These are phyloP conservation scores for Cladopsammia gracilis DNA, from an alignment of 64 coral and sea anemone genomes.

Conservation along the genomic window DNA sequence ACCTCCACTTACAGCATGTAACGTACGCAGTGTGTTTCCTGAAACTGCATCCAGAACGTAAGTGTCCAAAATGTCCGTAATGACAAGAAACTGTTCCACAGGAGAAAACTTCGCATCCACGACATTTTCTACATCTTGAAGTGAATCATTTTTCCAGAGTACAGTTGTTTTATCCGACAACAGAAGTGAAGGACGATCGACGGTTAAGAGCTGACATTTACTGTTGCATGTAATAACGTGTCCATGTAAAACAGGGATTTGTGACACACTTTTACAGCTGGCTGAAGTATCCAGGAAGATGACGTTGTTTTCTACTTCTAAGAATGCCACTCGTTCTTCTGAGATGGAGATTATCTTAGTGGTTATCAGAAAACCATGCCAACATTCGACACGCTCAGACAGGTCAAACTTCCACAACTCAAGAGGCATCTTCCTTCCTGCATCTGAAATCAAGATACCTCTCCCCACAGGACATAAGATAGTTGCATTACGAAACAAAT, in stretches of 20 bases:
- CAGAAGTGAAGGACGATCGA: background rate
- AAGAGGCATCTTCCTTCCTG: background rate
- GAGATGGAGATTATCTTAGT: background rate
- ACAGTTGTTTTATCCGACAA: background rate
- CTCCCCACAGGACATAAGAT: background rate
- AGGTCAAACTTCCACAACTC: constrained; percentile 23
- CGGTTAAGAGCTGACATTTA: background rate
- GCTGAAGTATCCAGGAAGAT: background rate
- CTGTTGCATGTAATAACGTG: background rate
- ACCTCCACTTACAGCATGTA: background rate
- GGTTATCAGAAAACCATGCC: background rate
- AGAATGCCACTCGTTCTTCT: background rate
- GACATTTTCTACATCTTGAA: no score
- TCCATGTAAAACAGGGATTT: background rate
- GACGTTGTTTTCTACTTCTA: background rate
- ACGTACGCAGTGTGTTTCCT: background rate
- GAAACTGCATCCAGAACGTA: background rate
- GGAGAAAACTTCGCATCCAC: background rate
- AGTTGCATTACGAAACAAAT: no score
- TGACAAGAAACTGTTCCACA: background rate
- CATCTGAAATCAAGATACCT: background rate
- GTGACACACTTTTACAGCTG: background rate
- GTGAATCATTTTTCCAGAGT: background rate
- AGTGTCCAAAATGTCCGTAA: no score
- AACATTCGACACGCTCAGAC: background rate